Percentiles rank a stretch among this genome's conserved stretches.
phyloP scores from a whole-genome alignment of 2,888 invertebrate species.

The Conomelus anceps region DNA sequence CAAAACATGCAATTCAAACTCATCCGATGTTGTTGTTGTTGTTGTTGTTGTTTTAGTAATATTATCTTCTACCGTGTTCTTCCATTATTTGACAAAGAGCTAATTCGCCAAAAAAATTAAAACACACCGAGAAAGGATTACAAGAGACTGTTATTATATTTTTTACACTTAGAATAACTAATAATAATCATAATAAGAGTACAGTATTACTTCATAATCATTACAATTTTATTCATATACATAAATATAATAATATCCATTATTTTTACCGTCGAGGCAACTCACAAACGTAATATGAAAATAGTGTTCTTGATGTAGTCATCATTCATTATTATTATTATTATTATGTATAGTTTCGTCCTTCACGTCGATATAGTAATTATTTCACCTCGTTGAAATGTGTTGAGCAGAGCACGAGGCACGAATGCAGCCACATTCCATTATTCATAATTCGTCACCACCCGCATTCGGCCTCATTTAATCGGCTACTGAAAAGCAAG shows the following conservation, averaged over 20 bases:
- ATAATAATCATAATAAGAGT: neutral
- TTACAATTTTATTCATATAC: neutral
- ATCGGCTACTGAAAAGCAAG: neutral
- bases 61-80: neutral
- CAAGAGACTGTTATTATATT: neutral
- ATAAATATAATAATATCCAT: neutral
- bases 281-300: neutral
- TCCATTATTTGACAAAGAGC: neutral
- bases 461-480: neutral
- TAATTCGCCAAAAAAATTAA: neutral
- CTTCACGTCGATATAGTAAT: neutral
- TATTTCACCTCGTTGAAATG: neutral
- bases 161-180: neutral
- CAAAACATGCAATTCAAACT: neutral
- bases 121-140: neutral
- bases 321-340: neutral
- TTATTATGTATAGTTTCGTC: neutral
- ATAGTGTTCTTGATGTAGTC: neutral
- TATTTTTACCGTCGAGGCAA: neutral
- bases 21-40: neutral
- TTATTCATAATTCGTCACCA: neutral
- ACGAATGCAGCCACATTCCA: neutral
- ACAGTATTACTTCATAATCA: neutral
- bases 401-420: neutral
- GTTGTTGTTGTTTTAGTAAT: neutral